Conservation (phyloP, 2,888 invertebrate genomes). For the Drosophila niveifrons region DNA sequence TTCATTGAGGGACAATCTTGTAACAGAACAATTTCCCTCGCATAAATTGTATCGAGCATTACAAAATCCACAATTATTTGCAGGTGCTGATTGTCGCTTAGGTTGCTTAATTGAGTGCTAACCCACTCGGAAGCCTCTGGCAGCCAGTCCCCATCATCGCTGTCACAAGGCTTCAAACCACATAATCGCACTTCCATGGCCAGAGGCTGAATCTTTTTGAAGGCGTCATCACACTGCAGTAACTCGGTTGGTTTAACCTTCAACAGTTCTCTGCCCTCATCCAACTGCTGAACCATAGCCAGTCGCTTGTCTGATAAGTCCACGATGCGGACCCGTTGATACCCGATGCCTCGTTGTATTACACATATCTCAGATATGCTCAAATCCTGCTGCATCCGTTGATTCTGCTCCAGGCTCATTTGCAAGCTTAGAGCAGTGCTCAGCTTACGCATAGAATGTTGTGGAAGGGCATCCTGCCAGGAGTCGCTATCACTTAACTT, state of each 20-base stretch:
- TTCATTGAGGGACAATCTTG: conserved; percentile 46
- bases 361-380: conserved; percentile 50
- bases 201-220: conserved; percentile 25
- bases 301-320: conserved; percentile 17
- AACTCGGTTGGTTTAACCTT: conserved; percentile 26
- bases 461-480: conserved; percentile 35
- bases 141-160: conserved; percentile 20
- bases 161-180: conserved; percentile 23
- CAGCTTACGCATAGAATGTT: neutral
- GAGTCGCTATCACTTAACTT: neutral
- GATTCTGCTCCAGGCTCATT: conserved; percentile 30
- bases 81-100: conserved; percentile 38
- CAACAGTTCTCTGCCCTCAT: conserved; percentile 42
- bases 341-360: conserved; percentile 1
- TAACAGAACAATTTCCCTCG: conserved; percentile 40
- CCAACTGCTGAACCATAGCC: conserved; percentile 54
- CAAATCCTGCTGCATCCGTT: neutral
- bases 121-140: conserved; percentile 27
- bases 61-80: conserved; percentile 44
- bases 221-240: conserved; percentile 37
- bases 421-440: conserved; percentile 22
- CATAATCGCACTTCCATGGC: conserved; percentile 53
- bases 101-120: neutral
- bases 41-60: conserved; percentile 43
- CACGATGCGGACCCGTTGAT: conserved; percentile 55